These are phyloP conservation scores for Lateolabrax maculatus DNA, from an alignment of 2,797 vertebrate species.

Conservation along the genomic window DNA sequence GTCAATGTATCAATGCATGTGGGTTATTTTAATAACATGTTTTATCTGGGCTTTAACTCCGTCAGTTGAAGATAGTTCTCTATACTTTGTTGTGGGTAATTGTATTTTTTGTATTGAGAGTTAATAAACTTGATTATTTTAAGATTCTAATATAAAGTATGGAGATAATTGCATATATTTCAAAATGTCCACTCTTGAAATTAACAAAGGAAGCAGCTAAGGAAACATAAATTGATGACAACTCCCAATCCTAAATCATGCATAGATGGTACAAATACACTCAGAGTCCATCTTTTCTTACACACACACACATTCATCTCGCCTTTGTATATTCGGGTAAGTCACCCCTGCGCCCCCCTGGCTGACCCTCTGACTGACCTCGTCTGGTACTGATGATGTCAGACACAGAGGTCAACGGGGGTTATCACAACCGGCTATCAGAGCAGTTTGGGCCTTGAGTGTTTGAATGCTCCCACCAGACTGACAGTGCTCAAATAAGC, in stretches of 20 bases:
- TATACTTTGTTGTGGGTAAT: background rate
- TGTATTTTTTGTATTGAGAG: background rate
- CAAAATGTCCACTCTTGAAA: background rate
- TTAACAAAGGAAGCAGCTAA: background rate
- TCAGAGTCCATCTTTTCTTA: background rate
- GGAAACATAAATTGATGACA: background rate
- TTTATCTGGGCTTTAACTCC: background rate
- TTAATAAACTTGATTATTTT: background rate
- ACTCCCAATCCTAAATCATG: background rate
- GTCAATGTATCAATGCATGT: no score
- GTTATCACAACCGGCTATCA: constrained; percentile 72
- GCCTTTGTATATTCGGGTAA: constrained; percentile 44
- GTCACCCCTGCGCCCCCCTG: constrained; percentile 1
- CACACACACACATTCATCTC: constrained; percentile 12
- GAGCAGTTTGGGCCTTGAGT: constrained; percentile 64
- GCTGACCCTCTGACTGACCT: constrained; percentile 55
- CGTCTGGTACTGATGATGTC: constrained; percentile 63
- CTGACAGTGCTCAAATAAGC: constrained; percentile 71
- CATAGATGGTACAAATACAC: background rate
- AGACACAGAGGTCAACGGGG: constrained; percentile 63
- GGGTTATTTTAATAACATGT: background rate
- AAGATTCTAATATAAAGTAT: background rate
- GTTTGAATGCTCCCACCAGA: constrained; percentile 62
- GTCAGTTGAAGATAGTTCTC: background rate
- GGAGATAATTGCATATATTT: background rate